Evolutionary conservation across 53 echinoderm and acorn worm genomes (phyloP), one percentile per base, ranked within the genome.

Genomic region (Hippasteria phrygiana): DNA sequence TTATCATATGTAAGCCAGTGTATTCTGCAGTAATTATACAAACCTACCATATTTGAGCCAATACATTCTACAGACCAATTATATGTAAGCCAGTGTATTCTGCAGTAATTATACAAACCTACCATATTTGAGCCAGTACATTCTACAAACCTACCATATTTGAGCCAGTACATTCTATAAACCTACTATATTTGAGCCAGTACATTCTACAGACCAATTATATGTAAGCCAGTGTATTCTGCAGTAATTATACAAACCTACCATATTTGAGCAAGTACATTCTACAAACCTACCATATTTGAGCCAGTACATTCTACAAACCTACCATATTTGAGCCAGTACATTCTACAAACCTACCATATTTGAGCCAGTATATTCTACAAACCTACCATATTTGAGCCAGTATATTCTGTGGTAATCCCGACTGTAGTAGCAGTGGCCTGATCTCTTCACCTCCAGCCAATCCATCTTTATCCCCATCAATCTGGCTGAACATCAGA

Each of bases 341-440:
- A 59, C 24, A 59, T 59, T 59, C 59, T 36, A 13, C 11, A 93
- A 50, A 87, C 93, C 78, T 86, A 99, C 99, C 99, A 99, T 71
- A 99, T 96, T 72, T 96, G 99, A 20, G 0, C 1, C 14, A 35
- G 1, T 36, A 20, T 12, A 22, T 14, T 31, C 69, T 67, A 8
- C 69, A 93, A 50, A 87, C 93, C 78, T 86, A 99, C 99, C 99
- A 99, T 71, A 99, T 96, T 72, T 96, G 99, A 20, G 99, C 99
- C 51, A 99, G 88, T 62, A 93, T 81, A 62, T 90, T 88, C 39
- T 96, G 99, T 24, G 93, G 96, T 62, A 99, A 69, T 37, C 99
- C 94, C 0, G 95, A 91, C 62, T 99, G 94, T 27, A 96, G 63
- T 16, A 96, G 89, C 32, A 93, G 87, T 16, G 91, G 91, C 64